These are phyloP conservation scores for Euborellia annulipes DNA, from an alignment of 1,140 invertebrate genomes.

Conservation along the genomic window DNA sequence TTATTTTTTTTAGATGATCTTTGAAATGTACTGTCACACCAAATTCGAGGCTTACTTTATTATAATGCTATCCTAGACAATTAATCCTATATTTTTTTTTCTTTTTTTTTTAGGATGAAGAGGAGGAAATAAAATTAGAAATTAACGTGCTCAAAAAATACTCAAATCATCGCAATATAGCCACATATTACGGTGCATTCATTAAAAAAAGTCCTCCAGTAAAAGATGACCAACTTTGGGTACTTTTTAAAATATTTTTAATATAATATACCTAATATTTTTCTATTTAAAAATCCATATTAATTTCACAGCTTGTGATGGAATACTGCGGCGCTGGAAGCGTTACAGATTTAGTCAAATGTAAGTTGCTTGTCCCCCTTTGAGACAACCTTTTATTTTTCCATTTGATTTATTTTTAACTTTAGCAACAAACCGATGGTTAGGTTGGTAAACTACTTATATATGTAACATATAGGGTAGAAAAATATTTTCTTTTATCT, in stretches of 20 bases:
- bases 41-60: too few species aligned
- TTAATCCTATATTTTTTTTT: too few species aligned
- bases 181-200: slow-evolving; percentile 99
- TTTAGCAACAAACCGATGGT: too few species aligned
- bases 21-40: too few species aligned
- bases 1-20: too few species aligned
- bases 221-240: slow-evolving; percentile 98
- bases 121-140: slow-evolving; percentile 99
- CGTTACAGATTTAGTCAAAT: slow-evolving; percentile 98
- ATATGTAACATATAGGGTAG: too few species aligned
- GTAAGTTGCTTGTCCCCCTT: slow-evolving; percentile 21
- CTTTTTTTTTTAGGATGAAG: slow-evolving; percentile 68
- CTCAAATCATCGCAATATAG: slow-evolving; percentile 98
- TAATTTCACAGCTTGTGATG: slow-evolving; percentile 76
- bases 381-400: too few species aligned
- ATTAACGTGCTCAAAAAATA: slow-evolving; percentile 99
- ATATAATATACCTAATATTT: slow-evolving; percentile 7
- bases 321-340: slow-evolving; percentile 99
- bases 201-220: slow-evolving; percentile 98
- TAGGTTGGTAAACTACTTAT: too few species aligned
- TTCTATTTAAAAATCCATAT: not conserved
- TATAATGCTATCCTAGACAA: too few species aligned
- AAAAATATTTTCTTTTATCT: too few species aligned
- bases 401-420: too few species aligned
- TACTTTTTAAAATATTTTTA: slow-evolving; percentile 15